Percentiles rank a stretch among this genome's conserved stretches.
phyloP scores from a whole-genome alignment of 1,140 invertebrate species.

The Bombus difficillimus region DNA sequence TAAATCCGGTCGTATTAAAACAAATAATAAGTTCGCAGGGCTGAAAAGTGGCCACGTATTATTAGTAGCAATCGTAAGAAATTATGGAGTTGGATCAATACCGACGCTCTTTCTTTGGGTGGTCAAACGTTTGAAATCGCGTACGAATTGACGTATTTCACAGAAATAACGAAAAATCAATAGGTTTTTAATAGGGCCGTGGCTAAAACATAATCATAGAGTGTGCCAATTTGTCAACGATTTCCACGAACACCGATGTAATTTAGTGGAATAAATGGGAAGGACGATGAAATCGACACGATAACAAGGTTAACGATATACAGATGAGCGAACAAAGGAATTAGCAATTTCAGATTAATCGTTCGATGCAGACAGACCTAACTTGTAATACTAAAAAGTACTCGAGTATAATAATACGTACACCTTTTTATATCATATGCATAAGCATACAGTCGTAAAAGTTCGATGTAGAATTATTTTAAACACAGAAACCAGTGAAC shows the following conservation, averaged over 20 bases:
- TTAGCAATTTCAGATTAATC: neutral
- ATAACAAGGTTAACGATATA: neutral
- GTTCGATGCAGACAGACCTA: too few species aligned
- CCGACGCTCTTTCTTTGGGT: slow-evolving; percentile 16
- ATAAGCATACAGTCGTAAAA: neutral
- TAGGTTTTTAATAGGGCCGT: neutral
- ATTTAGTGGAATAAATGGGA: neutral
- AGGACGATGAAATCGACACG: neutral
- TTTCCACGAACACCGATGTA: neutral
- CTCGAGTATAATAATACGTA: too few species aligned
- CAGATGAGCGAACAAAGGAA: neutral
- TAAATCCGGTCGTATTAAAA: neutral
- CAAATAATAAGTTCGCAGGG: neutral
- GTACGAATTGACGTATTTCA: slow-evolving; percentile 11
- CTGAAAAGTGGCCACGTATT: neutral
- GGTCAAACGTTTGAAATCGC: slow-evolving; percentile 47
- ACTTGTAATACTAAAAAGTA: too few species aligned
- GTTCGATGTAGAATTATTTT: neutral
- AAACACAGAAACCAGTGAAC: neutral
- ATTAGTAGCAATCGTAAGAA: slow-evolving; percentile 16
- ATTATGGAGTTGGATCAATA: slow-evolving; percentile 54
- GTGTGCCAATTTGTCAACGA: neutral
- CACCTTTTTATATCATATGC: too few species aligned
- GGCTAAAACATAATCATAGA: neutral
- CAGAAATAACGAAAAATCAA: neutral